Base-by-base conservation (phyloP, 2,888 invertebrate species). In the Drosophila quasianomalipes region DNA sequence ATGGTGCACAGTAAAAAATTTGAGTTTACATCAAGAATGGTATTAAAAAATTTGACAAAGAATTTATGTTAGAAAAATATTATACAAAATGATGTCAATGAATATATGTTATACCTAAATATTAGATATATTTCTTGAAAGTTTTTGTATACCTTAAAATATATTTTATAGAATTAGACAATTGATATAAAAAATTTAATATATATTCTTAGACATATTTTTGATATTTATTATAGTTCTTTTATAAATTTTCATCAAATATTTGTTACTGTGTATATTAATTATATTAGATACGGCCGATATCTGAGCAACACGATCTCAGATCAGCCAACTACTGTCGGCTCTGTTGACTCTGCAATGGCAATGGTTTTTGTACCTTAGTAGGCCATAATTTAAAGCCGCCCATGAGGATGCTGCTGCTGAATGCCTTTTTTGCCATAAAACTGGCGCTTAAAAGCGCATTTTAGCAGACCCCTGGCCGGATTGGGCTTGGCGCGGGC, bases 401-500 rank as follows among this genome's bases (percentile, higher is more conserved):
- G 61, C 55, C 67, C 61, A 58, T 33, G 65, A 78, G 68, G 65
- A 51, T 76, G 72, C 67, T 51, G 70, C 58, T 39, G 49, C 44
- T 35, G 58, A 59, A 39, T 82, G 61, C 58, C 26, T 55, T 19
- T 35, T 41, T 61, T 68, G 80, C 76, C 66, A 83, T 83, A 81
- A 86, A 86, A 86, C 82, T 89, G 86, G 90, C 89, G 90, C 86
- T 86, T 90, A 90, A 86, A 70, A 76, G 86, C 76, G 57, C 86
- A 70, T 76, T 83, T 74, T 74, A 83, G 70, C 70, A 78, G 81
- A 80, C 81, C 81, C 79, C 64, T 72, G 83, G 81, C 86, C 90
- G 90, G 82, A 90, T 86, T 90, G 90, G 85, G 90, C 90, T 85
- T 90, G 90, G 89, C 89, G 86, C 82, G 82, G 85, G 85, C 90